Evolutionary conservation across 2,888 invertebrate species (phyloP).

Genomic region (Polymixis flavicincta): DNA sequence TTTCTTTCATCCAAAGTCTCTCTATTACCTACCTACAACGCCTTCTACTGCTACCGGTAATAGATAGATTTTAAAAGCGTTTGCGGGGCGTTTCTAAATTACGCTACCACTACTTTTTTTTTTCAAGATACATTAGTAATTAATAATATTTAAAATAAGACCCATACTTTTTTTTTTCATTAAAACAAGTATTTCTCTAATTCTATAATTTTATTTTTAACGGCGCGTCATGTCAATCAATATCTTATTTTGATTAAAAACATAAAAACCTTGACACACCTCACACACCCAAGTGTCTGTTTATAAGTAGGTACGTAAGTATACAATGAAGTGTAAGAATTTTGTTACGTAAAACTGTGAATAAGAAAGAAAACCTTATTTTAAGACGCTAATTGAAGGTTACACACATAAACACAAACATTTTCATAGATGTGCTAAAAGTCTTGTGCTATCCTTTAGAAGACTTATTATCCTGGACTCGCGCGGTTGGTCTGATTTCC

Average conservation of each 20-base stretch:
- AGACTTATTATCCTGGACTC: conserved; percentile 30
- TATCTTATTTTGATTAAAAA: neutral
- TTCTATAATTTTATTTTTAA: too few species aligned
- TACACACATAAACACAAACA: too few species aligned
- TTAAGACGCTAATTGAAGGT: neutral
- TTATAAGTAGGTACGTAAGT: neutral
- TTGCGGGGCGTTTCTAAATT: too few species aligned
- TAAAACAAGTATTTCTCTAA: neutral
- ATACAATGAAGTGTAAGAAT: too few species aligned
- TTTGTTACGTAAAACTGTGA: neutral
- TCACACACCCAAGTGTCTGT: neutral
- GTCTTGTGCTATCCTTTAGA: conserved; percentile 3
- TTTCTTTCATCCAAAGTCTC: too few species aligned
- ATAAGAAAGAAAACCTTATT: neutral
- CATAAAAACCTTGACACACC: neutral
- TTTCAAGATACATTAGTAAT: too few species aligned
- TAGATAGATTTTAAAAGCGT: neutral
- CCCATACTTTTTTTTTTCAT: neutral
- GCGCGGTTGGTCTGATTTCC: conserved; percentile 53
- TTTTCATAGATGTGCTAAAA: conserved; percentile 4
- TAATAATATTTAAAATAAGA: neutral
- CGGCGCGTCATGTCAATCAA: too few species aligned
- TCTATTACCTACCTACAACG: too few species aligned
- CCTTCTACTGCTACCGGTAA: neutral
- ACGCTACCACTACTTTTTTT: too few species aligned